Conservation (phyloP, 2,888 invertebrate genomes). For the Lacanobia wlatinum region DNA sequence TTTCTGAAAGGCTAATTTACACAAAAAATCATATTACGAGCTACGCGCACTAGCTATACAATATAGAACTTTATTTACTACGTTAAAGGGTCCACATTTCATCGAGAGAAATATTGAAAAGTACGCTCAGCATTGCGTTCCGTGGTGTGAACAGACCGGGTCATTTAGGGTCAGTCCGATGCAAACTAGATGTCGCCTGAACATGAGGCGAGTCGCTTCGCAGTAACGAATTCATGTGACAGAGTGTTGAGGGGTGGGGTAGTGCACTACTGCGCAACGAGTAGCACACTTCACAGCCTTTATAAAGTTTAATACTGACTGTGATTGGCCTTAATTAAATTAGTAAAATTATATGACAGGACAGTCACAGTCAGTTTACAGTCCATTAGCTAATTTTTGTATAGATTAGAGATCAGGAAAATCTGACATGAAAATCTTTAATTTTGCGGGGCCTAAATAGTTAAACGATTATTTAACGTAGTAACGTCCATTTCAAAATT, state of each 20-base stretch:
- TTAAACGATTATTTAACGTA: not conserved
- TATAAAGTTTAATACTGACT: not conserved
- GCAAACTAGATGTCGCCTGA: not conserved
- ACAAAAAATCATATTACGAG: not conserved
- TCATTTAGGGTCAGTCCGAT: not conserved
- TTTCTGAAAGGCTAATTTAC: not conserved
- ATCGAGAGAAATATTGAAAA: not conserved
- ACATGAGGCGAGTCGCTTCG: not conserved
- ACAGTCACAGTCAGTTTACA: not conserved
- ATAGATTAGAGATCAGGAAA: not conserved
- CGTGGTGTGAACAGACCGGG: too few species aligned
- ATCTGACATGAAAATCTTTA: too few species aligned
- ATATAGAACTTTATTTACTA: conserved; percentile 1
- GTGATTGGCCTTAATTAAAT: not conserved
- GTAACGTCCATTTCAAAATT: not conserved
- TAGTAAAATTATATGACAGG: not conserved
- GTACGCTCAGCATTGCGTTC: not conserved
- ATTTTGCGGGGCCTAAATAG: too few species aligned
- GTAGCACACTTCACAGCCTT: not conserved
- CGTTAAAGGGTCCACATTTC: not conserved
- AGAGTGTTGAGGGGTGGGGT: not conserved
- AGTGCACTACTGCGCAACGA: too few species aligned
- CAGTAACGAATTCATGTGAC: not conserved
- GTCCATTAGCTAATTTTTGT: not conserved
- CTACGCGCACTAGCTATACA: not conserved